Evolutionary conservation across 2,888 invertebrate species (phyloP).

Genomic region (Marronus borbonicus): DNA sequence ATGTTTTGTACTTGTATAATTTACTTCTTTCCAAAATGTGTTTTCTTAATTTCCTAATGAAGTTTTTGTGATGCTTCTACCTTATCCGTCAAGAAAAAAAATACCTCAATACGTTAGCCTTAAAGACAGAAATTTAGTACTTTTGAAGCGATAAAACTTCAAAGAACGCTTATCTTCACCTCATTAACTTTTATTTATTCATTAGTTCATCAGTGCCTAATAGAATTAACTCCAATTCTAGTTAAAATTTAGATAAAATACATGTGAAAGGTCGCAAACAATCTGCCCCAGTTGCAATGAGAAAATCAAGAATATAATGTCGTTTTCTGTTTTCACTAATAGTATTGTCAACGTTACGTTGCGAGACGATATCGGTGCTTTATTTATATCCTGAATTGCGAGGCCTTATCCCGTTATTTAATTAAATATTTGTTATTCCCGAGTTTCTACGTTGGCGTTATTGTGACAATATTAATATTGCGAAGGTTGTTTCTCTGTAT

Average conservation of each 20-base stretch:
- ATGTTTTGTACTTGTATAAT: too few species aligned
- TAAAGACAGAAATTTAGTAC: neutral
- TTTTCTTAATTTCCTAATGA: too few species aligned
- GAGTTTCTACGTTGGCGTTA: neutral
- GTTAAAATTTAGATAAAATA: neutral
- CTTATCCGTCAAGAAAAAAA: too few species aligned
- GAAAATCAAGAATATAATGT: slow-evolving; percentile 24
- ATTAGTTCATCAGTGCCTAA: slow-evolving; percentile 2
- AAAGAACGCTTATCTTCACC: neutral
- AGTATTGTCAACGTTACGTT: slow-evolving; percentile 3
- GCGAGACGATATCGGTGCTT: slow-evolving; percentile 4
- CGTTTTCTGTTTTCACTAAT: slow-evolving; percentile 19
- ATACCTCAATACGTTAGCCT: too few species aligned
- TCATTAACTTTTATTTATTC: slow-evolving; percentile 7
- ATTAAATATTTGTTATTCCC: slow-evolving; percentile 29
- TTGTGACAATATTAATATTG: slow-evolving; percentile 3
- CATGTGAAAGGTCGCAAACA: slow-evolving; percentile 27
- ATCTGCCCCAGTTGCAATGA: slow-evolving; percentile 14
- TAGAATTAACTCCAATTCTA: slow-evolving; percentile 5
- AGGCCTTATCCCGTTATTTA: neutral
- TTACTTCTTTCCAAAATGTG: too few species aligned
- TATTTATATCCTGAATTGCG: slow-evolving; percentile 16
- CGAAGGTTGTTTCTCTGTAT: neutral
- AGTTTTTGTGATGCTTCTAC: too few species aligned
- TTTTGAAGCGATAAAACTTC: too few species aligned